Evolutionary conservation across 2,797 vertebrate species (phyloP), one percentile per base, ranked within the genome.

Genomic region (Myioborus miniatus): DNA sequence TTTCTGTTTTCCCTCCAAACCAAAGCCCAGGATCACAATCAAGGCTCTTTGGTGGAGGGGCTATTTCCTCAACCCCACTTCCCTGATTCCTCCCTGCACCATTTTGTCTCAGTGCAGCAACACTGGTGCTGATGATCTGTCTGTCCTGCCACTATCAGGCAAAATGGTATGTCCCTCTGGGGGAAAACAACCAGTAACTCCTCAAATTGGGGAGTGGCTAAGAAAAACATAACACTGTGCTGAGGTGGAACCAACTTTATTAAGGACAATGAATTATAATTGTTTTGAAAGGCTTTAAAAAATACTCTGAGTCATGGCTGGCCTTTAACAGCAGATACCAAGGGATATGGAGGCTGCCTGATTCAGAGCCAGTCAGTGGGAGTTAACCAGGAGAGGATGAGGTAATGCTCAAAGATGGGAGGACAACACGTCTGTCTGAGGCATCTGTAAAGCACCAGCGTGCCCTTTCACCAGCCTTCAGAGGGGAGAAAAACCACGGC

Each of bases 171-270:
- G 46, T 39, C 75, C 75, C 39, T 64, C 59, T 70, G 29, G 13
- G 47, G 55, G 68, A 41, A 76, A 88, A 87, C n/a, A 44, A 90
- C 62, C 44, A 85, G 43, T 30, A 90, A 78, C 71, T 91, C 60
- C 91, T 81, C 55, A 77, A 49, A 70, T 8, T 11, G 12, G 91
- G 92, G 83, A 94, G 70, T 23, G 39, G 67, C 27, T 82, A 96
- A 97, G 89, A 86, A 90, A 97, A 94, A 94, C 81, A 8, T 68
- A 95, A 97, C 80, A 34, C 92, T 81, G 76, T 2, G 46, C 63
- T 72, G 87, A 96, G 94, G 93, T 89, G 96, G 95, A 98, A 97
- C 83, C 95, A 96, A 86, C 92, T 98, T 98, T 97, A 98, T 98
- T 98, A 96, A 95, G 94, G 96, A 97, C 82, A 95, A 86, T 96